Base-by-base conservation (phyloP, 1,140 invertebrate genomes). In the Drosophila lacteicornis region DNA sequence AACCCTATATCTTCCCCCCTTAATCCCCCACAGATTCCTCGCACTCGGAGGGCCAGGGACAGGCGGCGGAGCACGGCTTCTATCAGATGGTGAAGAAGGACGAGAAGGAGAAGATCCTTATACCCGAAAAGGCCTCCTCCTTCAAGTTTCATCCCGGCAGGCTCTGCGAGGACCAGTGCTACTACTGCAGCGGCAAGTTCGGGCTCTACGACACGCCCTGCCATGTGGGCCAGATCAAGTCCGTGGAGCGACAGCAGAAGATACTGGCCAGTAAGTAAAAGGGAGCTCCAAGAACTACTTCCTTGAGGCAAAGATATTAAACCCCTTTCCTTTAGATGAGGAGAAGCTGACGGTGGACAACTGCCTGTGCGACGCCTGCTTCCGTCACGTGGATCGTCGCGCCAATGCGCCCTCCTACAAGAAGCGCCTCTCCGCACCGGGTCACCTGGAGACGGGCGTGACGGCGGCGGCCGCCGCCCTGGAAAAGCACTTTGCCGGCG, bases 141-240 rank as follows among this genome's bases (percentile, higher is more conserved):
- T 97, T 97, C 91, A 96, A 96, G 66, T 97, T 97, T 77, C 96
- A 97, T 93, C 96, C 96, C 0, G 96, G 95, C 2, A 92, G 96
- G 12, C 87, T 96, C 4, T 97, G 96, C 90, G 95, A 95, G 77
- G 96, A 97, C 91, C 96, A 97, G 74, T 97, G 97, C 90, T 96
- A 95, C 77, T 97, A 97, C 83, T 97, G 97, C 83, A 96, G 96
- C 76, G 96, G 96, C 9, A 97, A 97, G 92, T 97, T 97, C 77
- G 96, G 96, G 1, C 95, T 96, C 0, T 95, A 97, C 55, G 97
- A 97, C 80, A 97, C 96, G 0, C 96, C 96, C 0, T 97, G 97
- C 93, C 97, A 97, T 91, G 95, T 97, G 40, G 96, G 96, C 1
- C 96, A 97, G 92, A 95, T 97, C 92, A 97, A 97, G 86, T 96